Percentiles rank a stretch among this genome's conserved stretches.
These are phyloP conservation scores for Melanophora roralis DNA, from an alignment of 2,888 invertebrate genomes.

Conservation along the genomic window DNA sequence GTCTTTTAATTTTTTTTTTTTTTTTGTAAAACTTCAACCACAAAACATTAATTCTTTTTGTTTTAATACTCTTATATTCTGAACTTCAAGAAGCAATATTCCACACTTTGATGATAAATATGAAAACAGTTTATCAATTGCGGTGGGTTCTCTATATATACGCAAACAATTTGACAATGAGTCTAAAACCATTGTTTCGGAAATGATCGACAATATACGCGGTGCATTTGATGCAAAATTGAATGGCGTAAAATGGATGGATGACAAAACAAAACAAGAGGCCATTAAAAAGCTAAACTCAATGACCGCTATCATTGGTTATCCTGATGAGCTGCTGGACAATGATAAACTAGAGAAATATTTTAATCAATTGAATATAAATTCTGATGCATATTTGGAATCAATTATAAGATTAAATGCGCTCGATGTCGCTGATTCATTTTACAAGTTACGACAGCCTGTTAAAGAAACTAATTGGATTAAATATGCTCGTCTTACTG, in stretches of 20 bases:
- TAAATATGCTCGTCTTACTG: slow-evolving; percentile 88
- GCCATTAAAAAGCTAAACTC: slow-evolving; percentile 88
- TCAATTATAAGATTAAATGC: slow-evolving; percentile 87
- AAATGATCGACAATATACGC: slow-evolving; percentile 92
- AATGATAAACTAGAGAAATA: slow-evolving; percentile 87
- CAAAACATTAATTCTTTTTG: no score
- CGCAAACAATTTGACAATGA: slow-evolving; percentile 91
- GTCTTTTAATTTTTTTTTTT: no score
- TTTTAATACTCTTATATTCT: no score
- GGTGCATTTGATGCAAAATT: slow-evolving; percentile 89
- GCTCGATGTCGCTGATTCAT: slow-evolving; percentile 88
- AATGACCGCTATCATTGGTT: slow-evolving; percentile 94
- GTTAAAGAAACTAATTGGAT: slow-evolving; percentile 77
- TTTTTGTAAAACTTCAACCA: no score
- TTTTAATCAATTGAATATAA: slow-evolving; percentile 86
- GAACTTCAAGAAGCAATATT: no score
- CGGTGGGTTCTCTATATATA: slow-evolving; percentile 91
- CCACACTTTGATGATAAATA: no score
- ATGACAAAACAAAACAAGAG: slow-evolving; percentile 85
- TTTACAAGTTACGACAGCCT: slow-evolving; percentile 85
- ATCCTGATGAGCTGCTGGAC: slow-evolving; percentile 92
- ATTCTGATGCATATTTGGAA: slow-evolving; percentile 83
- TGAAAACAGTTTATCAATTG: no score
- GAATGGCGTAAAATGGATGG: slow-evolving; percentile 94
- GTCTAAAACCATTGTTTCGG: slow-evolving; percentile 88